phyloP scores from a whole-genome alignment of 2,797 vertebrate species.

The Tragopan temminckii region DNA sequence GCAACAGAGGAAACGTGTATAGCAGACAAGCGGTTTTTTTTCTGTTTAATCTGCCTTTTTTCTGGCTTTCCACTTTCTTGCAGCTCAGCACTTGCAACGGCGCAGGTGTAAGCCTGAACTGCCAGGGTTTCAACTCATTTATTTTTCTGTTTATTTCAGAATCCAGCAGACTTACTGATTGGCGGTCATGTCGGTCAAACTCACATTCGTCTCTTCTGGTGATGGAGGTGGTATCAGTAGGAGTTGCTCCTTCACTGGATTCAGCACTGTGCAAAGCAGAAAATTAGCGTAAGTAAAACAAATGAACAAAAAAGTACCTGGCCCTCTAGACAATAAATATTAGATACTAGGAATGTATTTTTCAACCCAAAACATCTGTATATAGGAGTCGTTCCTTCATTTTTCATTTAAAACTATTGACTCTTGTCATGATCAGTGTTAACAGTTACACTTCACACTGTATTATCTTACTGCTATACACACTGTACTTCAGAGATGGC shows the following conservation, averaged over 20 bases:
- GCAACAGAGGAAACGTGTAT: conserved; percentile 46
- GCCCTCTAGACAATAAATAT: background rate
- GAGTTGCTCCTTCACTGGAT: conserved; percentile 94
- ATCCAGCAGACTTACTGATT: background rate
- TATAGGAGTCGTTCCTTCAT: background rate
- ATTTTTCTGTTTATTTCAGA: conserved; percentile 48
- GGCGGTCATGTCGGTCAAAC: conserved; percentile 92
- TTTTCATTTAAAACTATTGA: background rate
- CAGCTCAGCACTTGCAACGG: background rate
- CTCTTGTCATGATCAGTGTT: background rate
- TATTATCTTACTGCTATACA: background rate
- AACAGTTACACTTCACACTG: background rate
- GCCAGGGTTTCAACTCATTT: background rate
- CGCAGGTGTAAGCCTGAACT: background rate
- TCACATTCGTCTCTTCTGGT: conserved; percentile 89
- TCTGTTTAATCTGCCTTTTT: background rate
- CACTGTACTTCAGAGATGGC: background rate
- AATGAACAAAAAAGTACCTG: background rate
- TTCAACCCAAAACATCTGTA: background rate
- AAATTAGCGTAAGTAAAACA: conserved; percentile 84
- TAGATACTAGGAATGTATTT: background rate
- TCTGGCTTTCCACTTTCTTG: background rate
- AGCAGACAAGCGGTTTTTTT: conserved; percentile 20
- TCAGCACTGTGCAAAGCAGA: conserved; percentile 85
- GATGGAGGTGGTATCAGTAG: conserved; percentile 86